Conservation (phyloP, 92 coral and sea anemone genomes). For the Umimayanthus chanpuru region DNA sequence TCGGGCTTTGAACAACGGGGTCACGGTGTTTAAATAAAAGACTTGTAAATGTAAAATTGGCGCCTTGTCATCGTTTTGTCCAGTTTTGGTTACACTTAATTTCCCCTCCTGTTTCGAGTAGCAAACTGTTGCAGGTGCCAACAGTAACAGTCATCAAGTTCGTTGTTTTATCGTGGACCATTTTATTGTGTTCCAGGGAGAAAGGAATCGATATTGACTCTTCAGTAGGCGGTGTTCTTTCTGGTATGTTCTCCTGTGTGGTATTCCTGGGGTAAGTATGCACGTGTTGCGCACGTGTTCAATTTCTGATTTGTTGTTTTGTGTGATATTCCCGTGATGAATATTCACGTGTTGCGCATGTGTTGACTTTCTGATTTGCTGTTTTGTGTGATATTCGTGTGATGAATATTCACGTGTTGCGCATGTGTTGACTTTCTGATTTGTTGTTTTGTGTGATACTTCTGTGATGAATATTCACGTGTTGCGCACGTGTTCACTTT, state of each 20-base stretch:
- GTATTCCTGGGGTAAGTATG: constrained; percentile 16
- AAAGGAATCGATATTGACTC: constrained; percentile 14
- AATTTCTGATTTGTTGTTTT: not conserved
- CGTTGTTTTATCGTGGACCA: not conserved
- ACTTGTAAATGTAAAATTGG: too few species aligned
- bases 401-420: not conserved
- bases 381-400: not conserved
- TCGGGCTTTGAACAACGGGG: too few species aligned
- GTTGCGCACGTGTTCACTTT: not conserved
- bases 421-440: not conserved
- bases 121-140: too few species aligned
- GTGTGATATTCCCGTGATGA: not conserved
- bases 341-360: not conserved
- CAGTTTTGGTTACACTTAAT: too few species aligned
- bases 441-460: not conserved
- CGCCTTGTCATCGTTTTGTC: too few species aligned
- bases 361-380: not conserved
- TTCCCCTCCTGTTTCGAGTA: too few species aligned
- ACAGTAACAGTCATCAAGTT: too few species aligned
- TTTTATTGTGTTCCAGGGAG: not conserved
- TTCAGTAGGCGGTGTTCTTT: constrained; percentile 8
- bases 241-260: constrained; percentile 20
- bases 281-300: not conserved
- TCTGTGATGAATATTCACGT: too few species aligned
- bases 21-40: too few species aligned